These are phyloP conservation scores for Semicossyphus pulcher DNA, from an alignment of 2,113 vertebrate species.

Conservation along the genomic window DNA sequence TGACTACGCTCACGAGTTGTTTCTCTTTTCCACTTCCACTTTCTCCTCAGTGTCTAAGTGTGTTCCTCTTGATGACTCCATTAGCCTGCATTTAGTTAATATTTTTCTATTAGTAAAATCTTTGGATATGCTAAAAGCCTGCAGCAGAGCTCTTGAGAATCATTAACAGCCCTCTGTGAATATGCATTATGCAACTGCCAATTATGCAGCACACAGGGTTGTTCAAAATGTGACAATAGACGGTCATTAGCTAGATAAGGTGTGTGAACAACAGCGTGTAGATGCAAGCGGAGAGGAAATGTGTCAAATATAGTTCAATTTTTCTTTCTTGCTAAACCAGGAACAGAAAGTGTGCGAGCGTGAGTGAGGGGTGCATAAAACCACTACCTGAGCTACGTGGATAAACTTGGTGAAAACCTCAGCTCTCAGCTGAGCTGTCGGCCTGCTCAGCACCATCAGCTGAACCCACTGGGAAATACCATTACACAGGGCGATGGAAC, in stretches of 20 bases:
- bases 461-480: conserved; percentile 98
- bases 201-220: conserved; percentile 24
- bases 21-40: conserved; percentile 36
- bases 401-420: conserved; percentile 98
- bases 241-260: conserved; percentile 19
- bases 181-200: conserved; percentile 41
- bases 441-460: conserved; percentile 95
- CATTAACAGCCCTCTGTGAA: conserved; percentile 46
- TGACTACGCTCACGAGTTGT: conserved; percentile 21
- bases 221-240: conserved; percentile 18
- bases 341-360: conserved; percentile 32
- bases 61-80: conserved; percentile 43
- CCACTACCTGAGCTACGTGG: conserved; percentile 91
- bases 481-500: conserved; percentile 94
- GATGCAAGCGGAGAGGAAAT: conserved; percentile 32
- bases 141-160: conserved; percentile 51
- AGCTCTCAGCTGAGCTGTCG: conserved; percentile 93
- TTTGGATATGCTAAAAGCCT: conserved; percentile 46
- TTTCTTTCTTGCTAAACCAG: not conserved
- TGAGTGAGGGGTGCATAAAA: conserved; percentile 14
- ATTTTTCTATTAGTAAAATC: conserved; percentile 36
- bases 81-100: conserved; percentile 57
- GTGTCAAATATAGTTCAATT: not conserved
- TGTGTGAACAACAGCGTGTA: conserved; percentile 13
- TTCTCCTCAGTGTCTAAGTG: conserved; percentile 21